These are phyloP conservation scores for Drosophila anomelani DNA, from an alignment of 2,888 invertebrate genomes.

Conservation along the genomic window DNA sequence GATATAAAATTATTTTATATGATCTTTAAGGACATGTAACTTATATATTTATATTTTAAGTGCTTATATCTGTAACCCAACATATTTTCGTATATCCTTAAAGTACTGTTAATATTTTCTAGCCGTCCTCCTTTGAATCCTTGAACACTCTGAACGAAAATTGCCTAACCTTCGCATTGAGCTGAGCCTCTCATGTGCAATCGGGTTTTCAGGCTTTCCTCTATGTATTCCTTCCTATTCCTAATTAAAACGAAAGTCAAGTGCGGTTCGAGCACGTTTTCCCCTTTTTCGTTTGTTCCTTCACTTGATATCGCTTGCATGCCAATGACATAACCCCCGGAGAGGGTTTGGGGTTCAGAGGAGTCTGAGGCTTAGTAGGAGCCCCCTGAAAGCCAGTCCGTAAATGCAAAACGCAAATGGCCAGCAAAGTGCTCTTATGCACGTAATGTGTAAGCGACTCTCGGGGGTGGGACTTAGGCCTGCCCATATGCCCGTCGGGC, in stretches of 20 bases:
- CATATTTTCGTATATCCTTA: not conserved
- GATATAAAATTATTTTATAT: too few relatives aligned
- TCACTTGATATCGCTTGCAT: conserved; percentile 38
- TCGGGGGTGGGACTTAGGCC: conserved; percentile 8
- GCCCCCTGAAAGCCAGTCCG: conserved; percentile 27
- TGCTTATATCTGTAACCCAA: not conserved
- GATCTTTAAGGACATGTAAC: not conserved
- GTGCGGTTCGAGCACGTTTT: conserved; percentile 34
- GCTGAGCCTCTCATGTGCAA: conserved; percentile 25
- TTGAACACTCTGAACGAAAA: conserved; percentile 33
- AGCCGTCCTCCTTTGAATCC: conserved; percentile 9
- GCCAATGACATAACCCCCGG: conserved; percentile 54
- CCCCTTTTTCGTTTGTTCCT: not conserved
- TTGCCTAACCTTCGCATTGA: conserved; percentile 29
- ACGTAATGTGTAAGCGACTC: conserved; percentile 52
- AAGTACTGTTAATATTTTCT: not conserved
- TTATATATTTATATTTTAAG: too few relatives aligned
- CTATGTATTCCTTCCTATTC: conserved; percentile 23
- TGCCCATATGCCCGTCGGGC: conserved; percentile 14
- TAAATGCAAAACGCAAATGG: conserved; percentile 60
- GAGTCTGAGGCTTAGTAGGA: not conserved
- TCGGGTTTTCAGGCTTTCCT: conserved; percentile 7
- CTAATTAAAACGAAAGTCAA: conserved; percentile 47
- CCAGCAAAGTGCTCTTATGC: conserved; percentile 61
- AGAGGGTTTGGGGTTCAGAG: not conserved